Percentiles rank a stretch among this genome's conserved stretches.
These are phyloP conservation scores for Aricia artaxerxes DNA, from an alignment of 2,888 invertebrate species.

Conservation along the genomic window DNA sequence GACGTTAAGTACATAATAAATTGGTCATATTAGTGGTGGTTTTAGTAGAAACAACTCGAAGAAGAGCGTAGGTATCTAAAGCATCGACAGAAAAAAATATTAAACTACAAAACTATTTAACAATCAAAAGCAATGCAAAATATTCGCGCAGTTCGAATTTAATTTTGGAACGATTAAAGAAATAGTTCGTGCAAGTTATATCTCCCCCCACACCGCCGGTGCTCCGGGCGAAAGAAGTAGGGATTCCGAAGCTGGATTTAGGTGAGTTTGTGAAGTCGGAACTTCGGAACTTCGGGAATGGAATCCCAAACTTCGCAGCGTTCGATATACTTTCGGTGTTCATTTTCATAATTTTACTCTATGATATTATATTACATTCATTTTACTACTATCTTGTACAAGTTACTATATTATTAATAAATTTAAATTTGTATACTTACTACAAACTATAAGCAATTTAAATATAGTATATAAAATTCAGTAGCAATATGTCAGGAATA, in stretches of 20 bases:
- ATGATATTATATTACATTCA: too few relatives aligned
- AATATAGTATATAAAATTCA: too few relatives aligned
- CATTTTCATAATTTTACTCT: neutral
- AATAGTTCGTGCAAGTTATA: slow-evolving; percentile 3
- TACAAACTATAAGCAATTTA: too few relatives aligned
- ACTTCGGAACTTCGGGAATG: neutral
- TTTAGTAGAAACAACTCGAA: too few relatives aligned
- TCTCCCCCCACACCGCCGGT: neutral
- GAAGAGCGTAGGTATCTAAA: too few relatives aligned
- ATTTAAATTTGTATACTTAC: too few relatives aligned
- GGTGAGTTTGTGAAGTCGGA: slow-evolving; percentile 4
- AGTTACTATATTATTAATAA: too few relatives aligned
- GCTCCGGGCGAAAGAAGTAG: slow-evolving; percentile 2
- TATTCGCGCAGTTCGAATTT: neutral
- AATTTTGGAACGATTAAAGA: slow-evolving; percentile 12
- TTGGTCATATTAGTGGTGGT: too few relatives aligned
- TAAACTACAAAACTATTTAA: neutral
- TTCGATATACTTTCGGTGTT: slow-evolving; percentile 3
- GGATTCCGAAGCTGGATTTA: slow-evolving; percentile 12
- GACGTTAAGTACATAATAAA: too few relatives aligned
- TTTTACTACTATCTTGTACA: too few relatives aligned
- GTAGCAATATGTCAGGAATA: too few relatives aligned
- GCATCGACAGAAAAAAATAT: neutral
- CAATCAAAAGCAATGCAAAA: slow-evolving; percentile 12
- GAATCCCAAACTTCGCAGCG: slow-evolving; percentile 1